phyloP scores from a whole-genome alignment of 2,888 invertebrate genomes.

The Sisyra terminalis region DNA sequence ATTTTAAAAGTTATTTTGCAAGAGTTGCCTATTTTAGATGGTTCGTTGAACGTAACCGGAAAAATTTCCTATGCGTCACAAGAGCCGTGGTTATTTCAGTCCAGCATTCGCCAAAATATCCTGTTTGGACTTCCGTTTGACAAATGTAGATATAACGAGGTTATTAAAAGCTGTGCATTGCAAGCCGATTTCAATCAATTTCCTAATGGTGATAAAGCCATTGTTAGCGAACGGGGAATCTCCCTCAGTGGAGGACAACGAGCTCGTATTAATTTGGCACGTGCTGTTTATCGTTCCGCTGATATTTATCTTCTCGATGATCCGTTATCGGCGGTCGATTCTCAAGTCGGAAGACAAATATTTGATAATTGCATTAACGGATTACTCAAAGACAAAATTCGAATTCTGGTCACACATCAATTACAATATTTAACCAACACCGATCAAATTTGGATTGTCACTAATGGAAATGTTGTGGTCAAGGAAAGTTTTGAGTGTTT shows the following conservation, averaged over 20 bases:
- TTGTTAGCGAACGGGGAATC: conserved; percentile 66
- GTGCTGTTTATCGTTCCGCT: conserved; percentile 56
- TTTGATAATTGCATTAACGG: conserved; percentile 55
- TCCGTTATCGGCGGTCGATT: conserved; percentile 63
- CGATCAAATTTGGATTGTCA: conserved; percentile 24
- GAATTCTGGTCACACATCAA: conserved; percentile 55
- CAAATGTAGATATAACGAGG: conserved; percentile 32
- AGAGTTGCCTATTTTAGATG: conserved; percentile 27
- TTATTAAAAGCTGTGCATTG: conserved; percentile 46
- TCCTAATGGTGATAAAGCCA: conserved; percentile 55
- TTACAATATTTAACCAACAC: conserved; percentile 32
- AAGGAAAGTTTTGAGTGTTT: too few species aligned
- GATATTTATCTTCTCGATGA: conserved; percentile 67
- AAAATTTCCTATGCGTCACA: conserved; percentile 38
- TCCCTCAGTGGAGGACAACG: conserved; percentile 73
- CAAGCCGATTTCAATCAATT: conserved; percentile 54
- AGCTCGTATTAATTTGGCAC: conserved; percentile 61
- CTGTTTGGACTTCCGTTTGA: conserved; percentile 50
- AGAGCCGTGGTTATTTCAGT: conserved; percentile 42
- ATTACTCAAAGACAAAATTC: conserved; percentile 37
- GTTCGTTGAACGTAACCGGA: conserved; percentile 29
- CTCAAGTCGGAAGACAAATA: conserved; percentile 50
- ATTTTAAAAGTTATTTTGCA: conserved; percentile 27
- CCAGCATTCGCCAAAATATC: conserved; percentile 58
- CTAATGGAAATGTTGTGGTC: conserved; percentile 23